Conservation (phyloP, 2,888 invertebrate species). For the Lottia scabra region DNA sequence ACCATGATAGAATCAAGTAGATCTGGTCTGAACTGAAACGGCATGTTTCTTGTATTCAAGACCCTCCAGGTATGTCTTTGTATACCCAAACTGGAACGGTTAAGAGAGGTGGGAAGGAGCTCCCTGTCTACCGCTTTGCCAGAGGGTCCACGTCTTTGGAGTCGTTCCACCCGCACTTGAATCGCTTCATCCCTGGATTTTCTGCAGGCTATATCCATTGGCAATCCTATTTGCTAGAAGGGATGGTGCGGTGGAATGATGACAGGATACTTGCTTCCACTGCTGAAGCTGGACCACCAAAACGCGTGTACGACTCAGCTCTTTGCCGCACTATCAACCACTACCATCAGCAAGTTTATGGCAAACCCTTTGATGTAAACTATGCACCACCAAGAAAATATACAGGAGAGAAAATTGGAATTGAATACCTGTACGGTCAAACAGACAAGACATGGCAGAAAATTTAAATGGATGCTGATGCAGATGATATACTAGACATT, state of each 20-base stretch:
- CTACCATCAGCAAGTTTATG: background rate
- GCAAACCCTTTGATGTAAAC: too few species aligned
- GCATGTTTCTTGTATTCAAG: constrained; percentile 18
- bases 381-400: background rate
- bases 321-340: background rate
- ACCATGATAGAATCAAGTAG: constrained; percentile 18
- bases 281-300: constrained; percentile 13
- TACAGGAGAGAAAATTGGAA: background rate
- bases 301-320: background rate
- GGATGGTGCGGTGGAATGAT: too few species aligned
- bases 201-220: too few species aligned
- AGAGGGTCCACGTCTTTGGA: constrained; percentile 47
- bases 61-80: constrained; percentile 1
- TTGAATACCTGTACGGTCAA: too few species aligned
- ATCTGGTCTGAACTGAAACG: constrained; percentile 29
- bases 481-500: too few species aligned
- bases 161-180: constrained; percentile 40
- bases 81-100: too few species aligned
- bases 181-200: constrained; percentile 15
- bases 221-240: too few species aligned
- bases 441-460: too few species aligned
- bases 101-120: too few species aligned
- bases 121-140: constrained; percentile 38
- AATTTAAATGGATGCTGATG: too few species aligned
- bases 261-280: too few species aligned